Evolutionary conservation across 2,888 invertebrate species (phyloP), one percentile per base, ranked within the genome.

Genomic region (Drosophila subquinaria): DNA sequence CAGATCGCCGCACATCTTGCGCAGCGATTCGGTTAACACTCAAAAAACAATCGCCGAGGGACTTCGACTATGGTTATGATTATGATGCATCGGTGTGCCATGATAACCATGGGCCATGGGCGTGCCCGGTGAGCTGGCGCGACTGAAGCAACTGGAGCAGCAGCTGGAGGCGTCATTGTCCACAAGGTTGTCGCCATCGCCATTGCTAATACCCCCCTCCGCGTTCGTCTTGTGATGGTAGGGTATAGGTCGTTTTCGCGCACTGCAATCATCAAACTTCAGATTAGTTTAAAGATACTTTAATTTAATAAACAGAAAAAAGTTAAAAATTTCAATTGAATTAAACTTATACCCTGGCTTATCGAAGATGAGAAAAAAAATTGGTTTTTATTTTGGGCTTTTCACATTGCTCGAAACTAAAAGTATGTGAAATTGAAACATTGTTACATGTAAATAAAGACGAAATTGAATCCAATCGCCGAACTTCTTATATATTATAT

Each of bases 181-280:
- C 11, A 47, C 62, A 50, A 38, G 79, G 10, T 70, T 56, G 17
- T 70, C 79, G 38, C 62, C 79, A 35, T 76, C 74, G 40, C 74
- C 76, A 35, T 76, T 76, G 6, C 35, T 67, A 3, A 52, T 51
- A n/a, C 80, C 82, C 15, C 80, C 82, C 15, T 81, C 88, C 0
- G 33, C 68, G 13, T 97, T 96, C 68, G 97, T 96, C 65, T 97
- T 96, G 88, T 97, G 95, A 91, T 97, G 97, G 94, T 98, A 98
- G 75, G 98, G 98, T 91, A 98, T 97, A 67, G 98, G 98, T 75
- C 98, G 95, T 93, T 98, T 98, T 88, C 98, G 96, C 81, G 98
- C 98, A 94, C 98, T 98, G 67, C 10, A 74, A 50, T 13, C 23
- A 10, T 47, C 0, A 30, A 60, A 66, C 20, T 10, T 0, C 8